Evolutionary conservation across 2,113 vertebrate species (phyloP).

Genomic region (Epinephelus moara): DNA sequence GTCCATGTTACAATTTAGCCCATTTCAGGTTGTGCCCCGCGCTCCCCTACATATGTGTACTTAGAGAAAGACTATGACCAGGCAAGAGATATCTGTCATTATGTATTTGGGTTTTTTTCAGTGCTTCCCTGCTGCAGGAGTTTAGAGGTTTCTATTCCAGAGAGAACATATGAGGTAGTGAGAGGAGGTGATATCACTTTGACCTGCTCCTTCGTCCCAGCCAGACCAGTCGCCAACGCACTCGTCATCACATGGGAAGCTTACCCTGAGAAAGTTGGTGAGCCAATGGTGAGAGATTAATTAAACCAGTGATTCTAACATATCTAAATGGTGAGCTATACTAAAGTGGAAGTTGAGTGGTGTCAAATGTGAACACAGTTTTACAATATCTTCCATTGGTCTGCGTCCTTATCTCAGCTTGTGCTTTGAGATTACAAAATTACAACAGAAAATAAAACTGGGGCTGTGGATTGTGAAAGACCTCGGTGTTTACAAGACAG

Average conservation of each 20-base stretch:
- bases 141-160: conserved; percentile 82
- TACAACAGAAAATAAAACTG: background rate
- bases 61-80: background rate
- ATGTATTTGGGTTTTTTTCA: conserved; percentile 60
- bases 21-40: too few relatives aligned
- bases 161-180: conserved; percentile 70
- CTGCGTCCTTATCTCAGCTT: background rate
- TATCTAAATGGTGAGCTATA: background rate
- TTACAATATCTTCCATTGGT: background rate
- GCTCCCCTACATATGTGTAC: background rate
- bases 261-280: conserved; percentile 8
- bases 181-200: conserved; percentile 79
- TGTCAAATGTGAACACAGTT: background rate
- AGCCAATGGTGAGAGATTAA: conserved; percentile 57
- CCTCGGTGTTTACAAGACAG: background rate
- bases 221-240: fast-evolving
- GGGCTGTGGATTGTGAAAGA: background rate
- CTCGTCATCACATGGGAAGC: conserved; percentile 79
- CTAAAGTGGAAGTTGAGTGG: background rate
- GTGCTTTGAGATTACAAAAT: background rate
- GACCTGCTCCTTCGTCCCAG: conserved; percentile 83
- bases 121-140: conserved; percentile 77
- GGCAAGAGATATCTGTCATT: background rate
- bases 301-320: background rate
- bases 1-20: too few relatives aligned